phyloP scores from a whole-genome alignment of 1,140 invertebrate species.

The Papilio helenus region DNA sequence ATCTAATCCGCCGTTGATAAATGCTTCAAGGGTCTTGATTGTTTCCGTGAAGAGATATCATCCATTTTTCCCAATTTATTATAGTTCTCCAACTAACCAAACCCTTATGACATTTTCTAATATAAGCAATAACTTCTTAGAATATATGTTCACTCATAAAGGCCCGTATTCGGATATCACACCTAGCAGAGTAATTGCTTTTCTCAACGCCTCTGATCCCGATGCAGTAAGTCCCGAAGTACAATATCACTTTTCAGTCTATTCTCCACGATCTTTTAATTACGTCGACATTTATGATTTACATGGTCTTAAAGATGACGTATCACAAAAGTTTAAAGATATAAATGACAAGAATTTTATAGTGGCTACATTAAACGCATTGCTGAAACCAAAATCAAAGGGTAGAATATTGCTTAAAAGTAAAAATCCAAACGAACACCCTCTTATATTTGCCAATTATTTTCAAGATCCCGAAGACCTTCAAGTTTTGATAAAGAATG shows the following conservation, averaged over 20 bases:
- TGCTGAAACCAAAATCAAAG: slow-evolving; percentile 82
- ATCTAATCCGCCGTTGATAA: too few species aligned
- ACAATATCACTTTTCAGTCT: slow-evolving; percentile 23
- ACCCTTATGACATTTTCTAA: slow-evolving; percentile 36
- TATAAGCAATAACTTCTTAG: slow-evolving; percentile 1
- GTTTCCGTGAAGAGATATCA: too few species aligned
- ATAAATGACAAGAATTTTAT: slow-evolving; percentile 87
- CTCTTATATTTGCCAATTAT: slow-evolving; percentile 87
- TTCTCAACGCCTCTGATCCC: slow-evolving; percentile 15
- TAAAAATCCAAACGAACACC: slow-evolving; percentile 84
- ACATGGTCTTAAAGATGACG: slow-evolving; percentile 59
- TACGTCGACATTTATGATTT: slow-evolving; percentile 10
- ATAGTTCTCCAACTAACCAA: slow-evolving; percentile 39
- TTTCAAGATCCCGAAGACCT: slow-evolving; percentile 84
- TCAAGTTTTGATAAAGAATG: slow-evolving; percentile 81
- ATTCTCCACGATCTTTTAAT: not conserved
- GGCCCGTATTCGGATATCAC: not conserved
- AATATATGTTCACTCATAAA: not conserved
- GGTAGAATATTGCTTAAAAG: slow-evolving; percentile 84
- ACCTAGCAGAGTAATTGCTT: slow-evolving; percentile 15
- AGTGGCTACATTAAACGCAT: slow-evolving; percentile 91
- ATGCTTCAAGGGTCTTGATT: too few species aligned
- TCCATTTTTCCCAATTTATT: slow-evolving; percentile 46
- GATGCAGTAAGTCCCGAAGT: slow-evolving; percentile 7
- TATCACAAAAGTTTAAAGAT: slow-evolving; percentile 56